phyloP scores from a whole-genome alignment of 2,888 invertebrate species.

The Agapostemon virescens region DNA sequence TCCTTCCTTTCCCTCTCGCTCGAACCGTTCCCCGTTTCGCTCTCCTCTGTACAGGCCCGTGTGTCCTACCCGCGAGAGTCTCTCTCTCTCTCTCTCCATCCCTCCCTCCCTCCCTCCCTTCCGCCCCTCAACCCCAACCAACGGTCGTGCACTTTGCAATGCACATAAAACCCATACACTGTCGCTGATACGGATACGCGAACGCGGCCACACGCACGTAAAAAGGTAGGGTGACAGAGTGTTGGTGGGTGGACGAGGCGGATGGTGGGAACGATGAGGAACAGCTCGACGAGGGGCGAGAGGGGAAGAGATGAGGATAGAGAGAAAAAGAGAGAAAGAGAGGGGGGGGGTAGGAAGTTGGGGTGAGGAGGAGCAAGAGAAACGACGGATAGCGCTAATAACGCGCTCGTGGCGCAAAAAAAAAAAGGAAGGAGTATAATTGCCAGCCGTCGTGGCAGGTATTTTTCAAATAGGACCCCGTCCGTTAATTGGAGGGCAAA shows the following conservation, averaged over 20 bases:
- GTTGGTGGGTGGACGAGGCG: constrained; percentile 31
- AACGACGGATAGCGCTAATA: constrained; percentile 74
- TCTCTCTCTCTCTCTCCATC: neutral
- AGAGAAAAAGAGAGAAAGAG: constrained; percentile 35
- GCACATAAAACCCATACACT: constrained; percentile 53
- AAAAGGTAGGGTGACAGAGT: constrained; percentile 43
- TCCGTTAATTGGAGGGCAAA: constrained; percentile 75
- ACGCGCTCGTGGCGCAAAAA: constrained; percentile 70
- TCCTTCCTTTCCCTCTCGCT: neutral
- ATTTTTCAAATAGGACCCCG: constrained; percentile 72
- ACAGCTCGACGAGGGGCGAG: constrained; percentile 23
- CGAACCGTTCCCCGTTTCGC: neutral
- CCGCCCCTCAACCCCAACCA: constrained; percentile 19
- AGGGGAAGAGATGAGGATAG: constrained; percentile 7
- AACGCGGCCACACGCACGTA: constrained; percentile 45
- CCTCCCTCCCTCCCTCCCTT: neutral
- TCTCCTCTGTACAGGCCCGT: constrained; percentile 17
- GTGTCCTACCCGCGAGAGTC: constrained; percentile 13
- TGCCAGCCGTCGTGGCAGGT: constrained; percentile 72
- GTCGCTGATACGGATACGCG: constrained; percentile 47
- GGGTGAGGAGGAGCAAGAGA: constrained; percentile 48
- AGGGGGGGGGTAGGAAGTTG: constrained; percentile 20
- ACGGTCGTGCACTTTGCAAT: constrained; percentile 44
- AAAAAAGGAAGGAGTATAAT: constrained; percentile 71
- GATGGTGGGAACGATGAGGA: constrained; percentile 47